These are phyloP conservation scores for Conops quadrifasciatus DNA, from an alignment of 2,888 invertebrate genomes.

Conservation along the genomic window DNA sequence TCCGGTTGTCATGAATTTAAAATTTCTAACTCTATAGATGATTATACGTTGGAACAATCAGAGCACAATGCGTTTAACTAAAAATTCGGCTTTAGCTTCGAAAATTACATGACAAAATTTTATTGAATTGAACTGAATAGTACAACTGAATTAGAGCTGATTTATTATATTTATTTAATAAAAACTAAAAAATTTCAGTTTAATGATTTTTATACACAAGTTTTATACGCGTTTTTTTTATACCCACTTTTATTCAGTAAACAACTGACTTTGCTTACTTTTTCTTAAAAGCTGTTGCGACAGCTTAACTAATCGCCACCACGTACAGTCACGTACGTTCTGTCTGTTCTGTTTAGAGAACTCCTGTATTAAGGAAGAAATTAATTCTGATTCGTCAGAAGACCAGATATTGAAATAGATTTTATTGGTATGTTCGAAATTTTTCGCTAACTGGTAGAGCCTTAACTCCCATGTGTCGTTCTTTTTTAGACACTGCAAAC, in stretches of 20 bases:
- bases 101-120: neutral
- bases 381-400: too few species aligned
- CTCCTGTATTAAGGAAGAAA: too few species aligned
- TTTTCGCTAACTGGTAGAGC: neutral
- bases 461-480: neutral
- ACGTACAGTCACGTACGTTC: too few species aligned
- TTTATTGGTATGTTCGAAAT: constrained; percentile 17
- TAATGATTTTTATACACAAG: too few species aligned
- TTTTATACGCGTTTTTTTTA: too few species aligned
- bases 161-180: too few species aligned
- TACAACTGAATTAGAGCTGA: constrained; percentile 17
- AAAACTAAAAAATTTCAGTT: too few species aligned
- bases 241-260: too few species aligned
- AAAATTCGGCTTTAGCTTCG: neutral
- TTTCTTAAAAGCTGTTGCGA: too few species aligned
- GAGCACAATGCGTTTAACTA: constrained; percentile 31
- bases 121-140: constrained; percentile 11
- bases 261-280: too few species aligned
- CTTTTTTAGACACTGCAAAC: constrained; percentile 58
- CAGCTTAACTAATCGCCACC: too few species aligned
- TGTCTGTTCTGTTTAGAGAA: too few species aligned
- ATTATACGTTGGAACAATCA: neutral
- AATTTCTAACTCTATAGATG: neutral
- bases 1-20: neutral
- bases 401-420: constrained; percentile 54